A percentile compares a stretch with the other conserved stretches of the same genome.
phyloP scores from a whole-genome alignment of 2,797 vertebrate species.

The Thunnus albacares region DNA sequence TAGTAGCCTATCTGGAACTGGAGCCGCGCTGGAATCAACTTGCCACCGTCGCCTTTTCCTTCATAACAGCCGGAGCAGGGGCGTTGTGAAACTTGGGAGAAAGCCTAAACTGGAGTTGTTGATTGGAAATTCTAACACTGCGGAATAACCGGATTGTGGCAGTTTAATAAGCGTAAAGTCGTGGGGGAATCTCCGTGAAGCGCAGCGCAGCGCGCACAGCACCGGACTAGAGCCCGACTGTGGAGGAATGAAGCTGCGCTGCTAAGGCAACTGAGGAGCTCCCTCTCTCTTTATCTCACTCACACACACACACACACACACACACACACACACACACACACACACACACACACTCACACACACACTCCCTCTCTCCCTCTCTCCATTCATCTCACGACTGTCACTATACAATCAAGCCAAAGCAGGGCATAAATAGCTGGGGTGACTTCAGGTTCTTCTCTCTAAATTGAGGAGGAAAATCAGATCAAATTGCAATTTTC shows the following conservation, averaged over 20 bases:
- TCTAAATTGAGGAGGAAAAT: not conserved
- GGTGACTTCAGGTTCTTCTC: not conserved
- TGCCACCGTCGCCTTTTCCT: conserved; percentile 20
- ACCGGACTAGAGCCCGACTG: conserved; percentile 44
- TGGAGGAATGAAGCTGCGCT: conserved; percentile 79
- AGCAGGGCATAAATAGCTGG: not conserved
- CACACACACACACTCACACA: not conserved
- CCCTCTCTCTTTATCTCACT: conserved; percentile 19
- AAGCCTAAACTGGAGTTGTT: not conserved
- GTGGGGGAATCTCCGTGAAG: conserved; percentile 15
- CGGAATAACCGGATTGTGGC: not conserved
- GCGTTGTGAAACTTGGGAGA: conserved; percentile 21
- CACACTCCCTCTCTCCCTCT: not conserved
- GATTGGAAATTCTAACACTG: not conserved
- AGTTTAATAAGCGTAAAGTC: not conserved
- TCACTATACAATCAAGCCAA: conserved; percentile 17
- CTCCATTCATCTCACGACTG: conserved; percentile 40
- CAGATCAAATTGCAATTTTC: not conserved
- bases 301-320: conserved; percentile 2
- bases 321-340: not conserved
- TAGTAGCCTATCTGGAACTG: not conserved
- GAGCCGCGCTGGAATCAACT: conserved; percentile 34
- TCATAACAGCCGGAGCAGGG: conserved; percentile 32
- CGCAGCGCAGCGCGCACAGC: conserved; percentile 1
- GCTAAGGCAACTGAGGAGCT: conserved; percentile 63